Base-by-base conservation (phyloP, 2,888 invertebrate species). In the Sarcophaga variegata region DNA sequence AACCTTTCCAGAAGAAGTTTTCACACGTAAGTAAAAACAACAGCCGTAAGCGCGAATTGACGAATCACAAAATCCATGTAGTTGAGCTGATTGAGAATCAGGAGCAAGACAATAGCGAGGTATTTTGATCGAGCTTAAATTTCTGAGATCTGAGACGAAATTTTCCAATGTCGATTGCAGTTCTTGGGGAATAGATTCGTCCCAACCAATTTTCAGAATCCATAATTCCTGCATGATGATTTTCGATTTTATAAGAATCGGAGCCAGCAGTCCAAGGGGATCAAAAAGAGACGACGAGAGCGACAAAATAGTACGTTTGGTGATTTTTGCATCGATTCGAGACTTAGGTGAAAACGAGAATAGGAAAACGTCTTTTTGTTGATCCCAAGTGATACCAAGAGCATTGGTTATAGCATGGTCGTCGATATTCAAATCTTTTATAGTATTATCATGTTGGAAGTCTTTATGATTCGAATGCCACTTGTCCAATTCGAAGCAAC, bases 31-130 rank as follows among this genome's bases (percentile, higher is more conserved):
- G 20, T 87, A 81, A 5, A 84, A 14, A 71, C 79, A 79, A 62
- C 84, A 84, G 2, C 83, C 84, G 82, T 76, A 84, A 4, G 81
- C 81, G 6, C 81, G 74, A 25, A 81, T 76, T 25, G 66, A 80
- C 12, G 74, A 22, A 45, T 87, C 87, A 11, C 81, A 78, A 59
- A 87, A 81, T 6, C 83, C 87, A 66, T 87, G 84, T 22, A 87
- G 22, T 22, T 22, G 22, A 22, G 22, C 12, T 8, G 47, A 72
- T 17, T 82, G 22, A 17, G 54, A 11, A 3, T 69, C 10, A 2
- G 66, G 4, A 22, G 49, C 14, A 2, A 83, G 47, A 74, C 79
- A 79, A 69, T 54, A 74, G n/a, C 83, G 78, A 20, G 80, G 64
- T 63, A 85, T 63, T 12, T 17, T 63, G n/a, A 74, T n/a, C 49